Evolutionary conservation across 2,797 vertebrate genomes (phyloP).

Genomic region (Characodon lateralis): DNA sequence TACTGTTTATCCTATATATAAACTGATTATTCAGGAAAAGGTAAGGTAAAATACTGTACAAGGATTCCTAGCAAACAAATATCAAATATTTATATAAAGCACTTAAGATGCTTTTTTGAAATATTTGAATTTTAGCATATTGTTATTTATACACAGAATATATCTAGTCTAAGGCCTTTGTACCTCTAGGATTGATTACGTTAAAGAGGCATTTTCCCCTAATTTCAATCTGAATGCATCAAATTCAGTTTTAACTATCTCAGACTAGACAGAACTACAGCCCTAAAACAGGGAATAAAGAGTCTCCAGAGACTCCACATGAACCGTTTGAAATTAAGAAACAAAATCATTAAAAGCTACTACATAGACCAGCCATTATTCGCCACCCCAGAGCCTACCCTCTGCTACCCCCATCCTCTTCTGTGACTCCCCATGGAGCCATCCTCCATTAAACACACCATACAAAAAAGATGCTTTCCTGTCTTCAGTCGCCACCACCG

Average conservation of each 20-base stretch:
- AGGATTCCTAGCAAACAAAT: background rate
- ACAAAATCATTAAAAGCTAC: background rate
- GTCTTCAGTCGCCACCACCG: slow-evolving; percentile 25
- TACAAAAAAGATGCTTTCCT: background rate
- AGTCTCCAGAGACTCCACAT: too few relatives aligned
- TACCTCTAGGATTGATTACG: background rate
- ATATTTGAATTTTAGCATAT: background rate
- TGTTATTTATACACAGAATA: background rate
- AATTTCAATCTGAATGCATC: background rate
- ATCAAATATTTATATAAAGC: background rate
- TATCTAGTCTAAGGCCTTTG: background rate
- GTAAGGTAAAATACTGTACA: background rate
- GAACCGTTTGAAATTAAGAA: background rate
- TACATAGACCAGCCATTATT: slow-evolving; percentile 17
- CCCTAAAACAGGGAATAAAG: too few relatives aligned
- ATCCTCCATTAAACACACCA: slow-evolving; percentile 23
- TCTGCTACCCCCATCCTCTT: slow-evolving; percentile 3
- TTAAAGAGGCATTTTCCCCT: background rate
- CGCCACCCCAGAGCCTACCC: background rate
- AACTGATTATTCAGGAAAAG: background rate
- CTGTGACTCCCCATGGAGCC: slow-evolving; percentile 25
- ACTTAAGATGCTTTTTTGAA: background rate
- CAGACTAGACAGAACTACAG: too few relatives aligned
- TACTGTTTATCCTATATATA: background rate
- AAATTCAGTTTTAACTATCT: background rate